phyloP scores from a whole-genome alignment of 2,113 vertebrate genomes.

The Prochilodus magdalenae region DNA sequence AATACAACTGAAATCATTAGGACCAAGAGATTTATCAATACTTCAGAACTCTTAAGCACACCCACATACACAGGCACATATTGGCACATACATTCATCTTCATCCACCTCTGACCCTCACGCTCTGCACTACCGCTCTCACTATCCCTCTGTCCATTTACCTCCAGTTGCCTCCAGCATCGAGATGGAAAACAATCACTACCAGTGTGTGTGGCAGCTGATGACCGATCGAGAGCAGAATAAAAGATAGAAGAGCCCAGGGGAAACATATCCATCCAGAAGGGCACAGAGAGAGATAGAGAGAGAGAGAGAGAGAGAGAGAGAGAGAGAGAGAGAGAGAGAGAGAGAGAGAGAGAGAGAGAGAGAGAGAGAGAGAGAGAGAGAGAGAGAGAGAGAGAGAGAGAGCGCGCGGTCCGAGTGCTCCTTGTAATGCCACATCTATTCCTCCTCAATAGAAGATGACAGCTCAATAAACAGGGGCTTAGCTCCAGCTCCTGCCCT shows the following conservation, averaged over 20 bases:
- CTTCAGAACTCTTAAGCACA: not conserved
- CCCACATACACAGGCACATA: not conserved
- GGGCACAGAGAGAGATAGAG: not conserved
- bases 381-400: not conserved
- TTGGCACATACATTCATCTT: not conserved
- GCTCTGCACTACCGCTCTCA: not conserved
- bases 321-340: constrained; percentile 8
- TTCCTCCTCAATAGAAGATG: constrained; percentile 27
- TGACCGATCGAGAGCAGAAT: constrained; percentile 12
- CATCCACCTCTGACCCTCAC: not conserved
- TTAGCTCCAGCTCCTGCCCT: constrained; percentile 4
- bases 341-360: not conserved
- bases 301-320: constrained; percentile 2
- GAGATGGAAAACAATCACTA: constrained; percentile 26
- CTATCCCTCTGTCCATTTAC: not conserved
- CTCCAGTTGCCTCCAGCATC: not conserved
- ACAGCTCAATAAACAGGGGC: constrained; percentile 39
- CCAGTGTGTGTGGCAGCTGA: constrained; percentile 9
- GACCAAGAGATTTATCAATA: no score
- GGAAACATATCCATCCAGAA: not conserved
- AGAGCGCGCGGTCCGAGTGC: not conserved
- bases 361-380: not conserved
- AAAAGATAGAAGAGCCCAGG: not conserved
- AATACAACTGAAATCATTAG: no score
- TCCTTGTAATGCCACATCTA: constrained; percentile 13